Conservation (phyloP, 1,140 invertebrate genomes). For the Ericerus pela region DNA sequence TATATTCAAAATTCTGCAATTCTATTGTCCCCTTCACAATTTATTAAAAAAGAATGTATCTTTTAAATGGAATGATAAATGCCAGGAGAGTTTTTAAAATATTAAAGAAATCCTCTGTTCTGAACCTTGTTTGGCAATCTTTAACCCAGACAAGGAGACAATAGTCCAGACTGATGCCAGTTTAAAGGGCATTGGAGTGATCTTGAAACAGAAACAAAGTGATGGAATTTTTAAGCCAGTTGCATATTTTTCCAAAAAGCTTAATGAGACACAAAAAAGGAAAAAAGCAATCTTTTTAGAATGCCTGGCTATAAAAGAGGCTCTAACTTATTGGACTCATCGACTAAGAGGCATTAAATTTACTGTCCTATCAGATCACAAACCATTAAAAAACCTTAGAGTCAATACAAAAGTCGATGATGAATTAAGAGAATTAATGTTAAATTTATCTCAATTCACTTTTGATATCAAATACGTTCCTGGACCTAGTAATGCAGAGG, state of each 20-base stretch:
- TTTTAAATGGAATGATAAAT: no score
- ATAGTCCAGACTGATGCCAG: slow-evolving; percentile 23
- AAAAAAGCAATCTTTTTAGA: no score
- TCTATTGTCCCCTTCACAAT: no score
- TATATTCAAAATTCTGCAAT: slow-evolving; percentile 26
- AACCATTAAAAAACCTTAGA: slow-evolving; percentile 31
- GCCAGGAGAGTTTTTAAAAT: slow-evolving; percentile 26
- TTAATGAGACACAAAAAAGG: no score
- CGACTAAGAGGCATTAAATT: slow-evolving; percentile 28
- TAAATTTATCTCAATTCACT: slow-evolving; percentile 30
- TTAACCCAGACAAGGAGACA: slow-evolving; percentile 24
- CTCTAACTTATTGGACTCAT: no score
- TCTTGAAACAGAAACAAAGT: no score
- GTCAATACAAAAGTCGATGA: no score
- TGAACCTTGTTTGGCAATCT: no score
- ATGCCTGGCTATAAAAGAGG: no score
- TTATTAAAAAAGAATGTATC: no score
- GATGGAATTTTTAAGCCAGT: no score
- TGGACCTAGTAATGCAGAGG: slow-evolving; percentile 20
- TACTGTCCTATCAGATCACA: slow-evolving; percentile 30
- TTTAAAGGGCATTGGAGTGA: slow-evolving; percentile 31
- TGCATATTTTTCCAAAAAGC: no score
- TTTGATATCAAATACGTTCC: slow-evolving; percentile 22
- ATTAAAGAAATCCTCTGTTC: slow-evolving; percentile 28
- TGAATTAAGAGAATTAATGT: slow-evolving; percentile 28